These are phyloP conservation scores for Pyrochroa serraticornis DNA, from an alignment of 2,888 invertebrate genomes.

Conservation along the genomic window DNA sequence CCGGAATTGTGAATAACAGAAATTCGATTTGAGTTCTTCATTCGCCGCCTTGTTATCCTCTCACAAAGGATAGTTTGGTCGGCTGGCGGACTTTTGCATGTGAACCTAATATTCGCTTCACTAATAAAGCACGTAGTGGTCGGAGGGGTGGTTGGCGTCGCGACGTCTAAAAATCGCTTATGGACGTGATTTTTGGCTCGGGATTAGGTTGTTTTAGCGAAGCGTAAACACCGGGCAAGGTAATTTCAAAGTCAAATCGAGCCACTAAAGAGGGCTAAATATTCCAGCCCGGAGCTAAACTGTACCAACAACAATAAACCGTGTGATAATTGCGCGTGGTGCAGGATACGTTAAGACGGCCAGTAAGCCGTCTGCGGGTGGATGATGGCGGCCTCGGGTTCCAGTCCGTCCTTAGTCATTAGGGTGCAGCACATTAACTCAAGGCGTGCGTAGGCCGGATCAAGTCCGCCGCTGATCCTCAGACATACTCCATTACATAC, in stretches of 20 bases:
- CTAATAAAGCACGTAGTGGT: conserved; percentile 31
- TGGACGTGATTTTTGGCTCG: neutral
- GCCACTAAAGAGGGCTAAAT: conserved; percentile 55
- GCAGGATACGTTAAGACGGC: conserved; percentile 38
- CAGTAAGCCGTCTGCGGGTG: conserved; percentile 39
- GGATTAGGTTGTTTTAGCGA: conserved; percentile 15
- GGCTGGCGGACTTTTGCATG: conserved; percentile 49
- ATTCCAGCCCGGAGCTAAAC: conserved; percentile 54
- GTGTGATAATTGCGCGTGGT: conserved; percentile 55
- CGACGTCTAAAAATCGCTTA: too few species aligned
- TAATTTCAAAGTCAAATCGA: conserved; percentile 57
- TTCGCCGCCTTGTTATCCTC: conserved; percentile 53
- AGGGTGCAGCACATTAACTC: conserved; percentile 56
- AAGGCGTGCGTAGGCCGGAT: conserved; percentile 56
- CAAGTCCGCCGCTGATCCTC: conserved; percentile 53
- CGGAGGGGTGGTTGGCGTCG: too few species aligned
- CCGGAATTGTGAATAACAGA: conserved; percentile 53
- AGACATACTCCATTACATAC: conserved; percentile 56
- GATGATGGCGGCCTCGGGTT: conserved; percentile 18
- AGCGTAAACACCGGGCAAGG: conserved; percentile 38
- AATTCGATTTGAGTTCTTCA: conserved; percentile 58
- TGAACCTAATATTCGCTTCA: conserved; percentile 49
- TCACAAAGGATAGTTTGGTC: conserved; percentile 54
- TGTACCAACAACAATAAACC: conserved; percentile 57
- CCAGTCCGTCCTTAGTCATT: conserved; percentile 52